These are phyloP conservation scores for Cacatua alba DNA, from an alignment of 2,113 vertebrate genomes.

Conservation along the genomic window DNA sequence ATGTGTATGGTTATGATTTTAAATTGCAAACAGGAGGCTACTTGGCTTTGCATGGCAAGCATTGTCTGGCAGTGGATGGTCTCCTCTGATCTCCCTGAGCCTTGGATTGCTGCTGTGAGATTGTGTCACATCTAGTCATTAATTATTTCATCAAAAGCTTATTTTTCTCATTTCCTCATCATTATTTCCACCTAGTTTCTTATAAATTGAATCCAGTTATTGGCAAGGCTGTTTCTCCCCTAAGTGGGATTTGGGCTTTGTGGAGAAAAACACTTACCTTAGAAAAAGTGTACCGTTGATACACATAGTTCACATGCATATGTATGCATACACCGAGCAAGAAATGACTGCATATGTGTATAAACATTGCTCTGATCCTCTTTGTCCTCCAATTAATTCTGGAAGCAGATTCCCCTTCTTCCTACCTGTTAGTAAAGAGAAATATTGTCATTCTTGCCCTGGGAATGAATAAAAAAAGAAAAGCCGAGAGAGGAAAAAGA, in stretches of 20 bases:
- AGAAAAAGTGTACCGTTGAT: neutral
- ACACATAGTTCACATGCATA: neutral
- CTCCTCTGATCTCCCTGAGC: slow-evolving; percentile 60
- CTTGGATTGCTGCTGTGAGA: slow-evolving; percentile 67
- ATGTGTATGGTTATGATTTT: slow-evolving; percentile 38
- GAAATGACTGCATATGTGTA: neutral
- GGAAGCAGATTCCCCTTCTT: neutral
- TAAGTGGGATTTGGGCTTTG: neutral
- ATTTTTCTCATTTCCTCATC: slow-evolving; percentile 68
- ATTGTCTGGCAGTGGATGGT: slow-evolving; percentile 55
- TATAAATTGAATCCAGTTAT: slow-evolving; percentile 55
- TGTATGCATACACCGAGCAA: neutral
- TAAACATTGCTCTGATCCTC: neutral
- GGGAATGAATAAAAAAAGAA: neutral
- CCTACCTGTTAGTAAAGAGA: neutral
- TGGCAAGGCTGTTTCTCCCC: slow-evolving; percentile 1
- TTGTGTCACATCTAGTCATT: slow-evolving; percentile 66
- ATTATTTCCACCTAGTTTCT: slow-evolving; percentile 63
- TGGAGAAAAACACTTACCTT: neutral
- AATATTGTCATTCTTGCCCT: neutral
- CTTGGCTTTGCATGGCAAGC: slow-evolving; percentile 56
- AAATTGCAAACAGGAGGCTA: slow-evolving; percentile 62
- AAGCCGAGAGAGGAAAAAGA: neutral
- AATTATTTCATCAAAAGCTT: slow-evolving; percentile 67
- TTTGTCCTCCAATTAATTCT: neutral